Evolutionary conservation across 30 jellyfish, hydroid and myxozoan species (phyloP).

Genomic region (Aurelia aurita complex sp. Pacific): DNA sequence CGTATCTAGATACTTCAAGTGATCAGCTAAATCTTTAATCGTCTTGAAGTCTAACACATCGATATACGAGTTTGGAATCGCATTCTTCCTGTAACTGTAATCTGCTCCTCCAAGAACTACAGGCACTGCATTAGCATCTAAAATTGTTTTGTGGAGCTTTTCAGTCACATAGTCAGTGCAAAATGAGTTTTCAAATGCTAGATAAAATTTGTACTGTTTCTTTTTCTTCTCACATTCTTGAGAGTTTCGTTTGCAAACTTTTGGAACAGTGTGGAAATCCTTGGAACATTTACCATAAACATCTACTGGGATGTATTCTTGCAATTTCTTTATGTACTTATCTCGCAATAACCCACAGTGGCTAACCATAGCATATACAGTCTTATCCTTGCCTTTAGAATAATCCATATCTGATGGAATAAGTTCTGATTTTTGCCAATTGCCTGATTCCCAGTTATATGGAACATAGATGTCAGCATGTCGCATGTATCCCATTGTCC

Average conservation of each 20-base stretch:
- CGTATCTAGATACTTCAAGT: slow-evolving; percentile 72
- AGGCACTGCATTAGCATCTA: slow-evolving; percentile 84
- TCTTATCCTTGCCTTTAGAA: slow-evolving; percentile 77
- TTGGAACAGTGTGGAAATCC: slow-evolving; percentile 61
- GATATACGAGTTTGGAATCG: slow-evolving; percentile 70
- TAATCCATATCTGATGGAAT: slow-evolving; percentile 30
- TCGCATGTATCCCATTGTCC: slow-evolving; percentile 87
- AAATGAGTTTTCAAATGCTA: slow-evolving; percentile 87
- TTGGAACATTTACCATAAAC: slow-evolving; percentile 83
- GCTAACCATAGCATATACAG: slow-evolving; percentile 73
- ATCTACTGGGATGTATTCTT: slow-evolving; percentile 68
- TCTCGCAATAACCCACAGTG: slow-evolving; percentile 92
- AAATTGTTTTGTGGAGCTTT: slow-evolving; percentile 58
- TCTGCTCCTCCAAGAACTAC: slow-evolving; percentile 94
- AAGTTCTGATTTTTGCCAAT: slow-evolving; percentile 63
- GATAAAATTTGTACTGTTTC: slow-evolving; percentile 78
- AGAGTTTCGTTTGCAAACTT: slow-evolving; percentile 50
- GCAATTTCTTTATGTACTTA: slow-evolving; percentile 64
- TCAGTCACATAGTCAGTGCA: slow-evolving; percentile 85
- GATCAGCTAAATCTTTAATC: slow-evolving; percentile 69
- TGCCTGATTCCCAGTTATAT: slow-evolving; percentile 97
- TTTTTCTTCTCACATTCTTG: slow-evolving; percentile 37
- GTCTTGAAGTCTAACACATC: slow-evolving; percentile 74
- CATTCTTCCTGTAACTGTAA: slow-evolving; percentile 54
- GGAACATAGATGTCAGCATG: slow-evolving; percentile 88